Evolutionary conservation across 2,113 vertebrate genomes (phyloP).

Genomic region (Girardinichthys multiradiatus): DNA sequence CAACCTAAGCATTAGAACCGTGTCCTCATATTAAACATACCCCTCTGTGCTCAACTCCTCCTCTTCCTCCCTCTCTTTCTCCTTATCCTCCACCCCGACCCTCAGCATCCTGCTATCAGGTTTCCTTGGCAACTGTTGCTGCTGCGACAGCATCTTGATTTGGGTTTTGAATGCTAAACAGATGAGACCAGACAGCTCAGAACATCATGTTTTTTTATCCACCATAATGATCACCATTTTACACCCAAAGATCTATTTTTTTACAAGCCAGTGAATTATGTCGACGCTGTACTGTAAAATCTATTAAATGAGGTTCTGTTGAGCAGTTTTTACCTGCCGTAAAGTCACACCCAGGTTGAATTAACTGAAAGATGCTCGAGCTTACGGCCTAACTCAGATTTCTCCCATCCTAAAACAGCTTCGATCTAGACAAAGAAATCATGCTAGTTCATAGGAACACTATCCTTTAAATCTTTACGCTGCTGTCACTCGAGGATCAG

Average conservation of each 20-base stretch:
- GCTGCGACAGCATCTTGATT: conserved; percentile 75
- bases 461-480: too few relatives aligned
- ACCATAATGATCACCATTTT: neutral
- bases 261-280: conserved; percentile 1
- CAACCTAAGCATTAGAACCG: conserved; percentile 54
- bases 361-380: neutral
- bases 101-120: conserved; percentile 72
- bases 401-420: too few relatives aligned
- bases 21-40: conserved; percentile 26
- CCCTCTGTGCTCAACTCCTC: neutral
- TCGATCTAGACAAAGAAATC: too few relatives aligned
- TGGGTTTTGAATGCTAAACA: conserved; percentile 74
- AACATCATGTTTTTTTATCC: conserved; percentile 11
- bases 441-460: too few relatives aligned
- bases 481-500: neutral
- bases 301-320: too few relatives aligned
- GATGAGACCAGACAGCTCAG: conserved; percentile 51
- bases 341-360: neutral
- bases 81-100: conserved; percentile 10
- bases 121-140: conserved; percentile 83
- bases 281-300: conserved; percentile 3
- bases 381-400: too few relatives aligned
- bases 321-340: neutral
- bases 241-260: conserved; percentile 19
- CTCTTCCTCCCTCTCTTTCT: neutral